Base-by-base conservation (phyloP, 2,797 vertebrate genomes). In the Cuculus canorus region DNA sequence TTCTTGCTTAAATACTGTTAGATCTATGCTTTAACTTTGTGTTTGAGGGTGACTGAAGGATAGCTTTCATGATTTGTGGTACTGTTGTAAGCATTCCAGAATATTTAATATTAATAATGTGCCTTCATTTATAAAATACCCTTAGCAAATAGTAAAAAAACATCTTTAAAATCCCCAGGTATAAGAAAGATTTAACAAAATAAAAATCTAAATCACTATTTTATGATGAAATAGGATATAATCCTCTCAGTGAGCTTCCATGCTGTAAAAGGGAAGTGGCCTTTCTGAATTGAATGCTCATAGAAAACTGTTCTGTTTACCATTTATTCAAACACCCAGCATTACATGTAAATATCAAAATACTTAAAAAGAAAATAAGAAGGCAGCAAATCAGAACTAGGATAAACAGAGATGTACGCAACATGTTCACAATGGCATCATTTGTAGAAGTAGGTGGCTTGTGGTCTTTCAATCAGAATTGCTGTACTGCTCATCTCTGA, bases 101-200 rank as follows among this genome's bases (percentile, higher is more conserved):
- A 43, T 81, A 65, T 83, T 80, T 89, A 88, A 86, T 94, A 54
- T 30, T 60, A 66, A 30, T 88, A 86, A 89, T 81, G 57, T 75
- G 14, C 41, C 21, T 64, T 90, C 28, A 45, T 93, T 86, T 83
- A 43, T 48, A 64, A 88, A 83, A 43, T 71, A 57, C 32, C 86
- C 25, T 41, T 68, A 64, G 65, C 15, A 86, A 88, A 83, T 81
- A n/a, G 25, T 78, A 66, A 70, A 83, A 59, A 61, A 54, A 56
- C 45, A 71, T 91, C 39, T 76, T 77, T 82, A 52, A 91, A 93
- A 94, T 95, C 72, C 48, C 41, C 5, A 61, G 17, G 25, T 85
- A 61, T 25, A 66, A 85, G 71, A 52, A 82, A 91, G 82, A 76
- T 59, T 82, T 87, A 79, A 60, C 28, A 77, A 83, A 91, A 94